Evolutionary conservation across 2,888 invertebrate species (phyloP), one percentile per base, ranked within the genome.

Genomic region (Euzophera pinguis): DNA sequence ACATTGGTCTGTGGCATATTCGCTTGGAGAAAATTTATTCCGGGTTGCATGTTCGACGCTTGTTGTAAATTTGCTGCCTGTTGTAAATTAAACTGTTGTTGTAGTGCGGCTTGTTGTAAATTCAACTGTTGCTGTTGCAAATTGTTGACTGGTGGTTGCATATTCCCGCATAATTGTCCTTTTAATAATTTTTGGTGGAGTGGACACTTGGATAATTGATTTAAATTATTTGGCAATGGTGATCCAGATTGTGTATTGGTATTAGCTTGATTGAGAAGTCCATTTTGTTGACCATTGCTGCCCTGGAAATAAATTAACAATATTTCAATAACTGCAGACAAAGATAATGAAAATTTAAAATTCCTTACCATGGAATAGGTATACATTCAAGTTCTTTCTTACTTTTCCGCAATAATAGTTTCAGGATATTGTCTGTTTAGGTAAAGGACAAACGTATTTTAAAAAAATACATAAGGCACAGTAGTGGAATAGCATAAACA

Each of bases 81-180:
- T 57, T 56, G 60, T 27, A 50, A 57, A 8, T 49, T 50, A 17
- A 32, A 50, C 39, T 47, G 53, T 54, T 53, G 63, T 52, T 41
- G 32, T 1, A 41, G 39, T n/a, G 50, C 43, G 50, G 58, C 12
- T n/a, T 60, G 56, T 50, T 60, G 61, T 32, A 61, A 53, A 22
- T 61, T 61, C 10, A 64, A 45, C 47, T 69, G 69, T 53, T 75
- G 77, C 22, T 69, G 69, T 54, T 75, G 77, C 17, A 60, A 58
- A 62, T 68, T 69, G n/a, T n/a, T n/a, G 49, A 59, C 54, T 49
- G 53, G 10, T 34, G 56, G 5, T 22, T 22, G 55, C 7, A 53
- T 50, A 48, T 53, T 58, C 29, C 45, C 34, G 16, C 56, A 35
- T 58, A 56, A 57, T 37, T 61, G 61, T 10, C 41, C 50, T 41